These are phyloP conservation scores for Synaphobranchus kaupii DNA, from an alignment of 2,797 vertebrate genomes.

Conservation along the genomic window DNA sequence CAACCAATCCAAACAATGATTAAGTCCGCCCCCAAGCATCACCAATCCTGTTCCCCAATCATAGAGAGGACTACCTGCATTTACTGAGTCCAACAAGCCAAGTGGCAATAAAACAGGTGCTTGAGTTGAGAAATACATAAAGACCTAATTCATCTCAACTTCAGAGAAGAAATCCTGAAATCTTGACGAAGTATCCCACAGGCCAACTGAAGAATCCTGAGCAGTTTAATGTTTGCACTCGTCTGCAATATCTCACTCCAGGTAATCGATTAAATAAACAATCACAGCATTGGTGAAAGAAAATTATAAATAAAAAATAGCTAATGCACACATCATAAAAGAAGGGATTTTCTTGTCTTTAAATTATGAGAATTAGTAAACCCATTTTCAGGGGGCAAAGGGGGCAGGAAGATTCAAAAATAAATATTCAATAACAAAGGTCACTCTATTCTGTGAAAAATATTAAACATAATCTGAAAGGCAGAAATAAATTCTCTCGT, in stretches of 20 bases:
- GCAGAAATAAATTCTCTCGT: conserved; percentile 31
- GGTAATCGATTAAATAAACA: conserved; percentile 35
- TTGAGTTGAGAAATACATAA: neutral
- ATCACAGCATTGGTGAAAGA: conserved; percentile 39
- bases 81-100: neutral
- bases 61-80: neutral
- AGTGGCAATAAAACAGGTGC: conserved; percentile 8
- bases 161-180: conserved; percentile 19
- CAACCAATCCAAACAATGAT: neutral
- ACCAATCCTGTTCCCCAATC: neutral
- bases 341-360: conserved; percentile 27
- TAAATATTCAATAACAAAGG: conserved; percentile 70
- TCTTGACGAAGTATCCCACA: conserved; percentile 31
- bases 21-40: neutral
- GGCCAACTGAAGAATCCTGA: conserved; percentile 39
- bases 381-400: conserved; percentile 43
- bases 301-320: conserved; percentile 34
- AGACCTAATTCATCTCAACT: neutral
- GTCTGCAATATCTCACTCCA: conserved; percentile 36
- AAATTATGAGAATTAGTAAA: conserved; percentile 36
- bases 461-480: conserved; percentile 57
- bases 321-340: conserved; percentile 36
- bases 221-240: conserved; percentile 42
- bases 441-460: conserved; percentile 73
- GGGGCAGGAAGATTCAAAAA: conserved; percentile 53